These are phyloP conservation scores for Eupsittula cactorum DNA, from an alignment of 2,113 vertebrate genomes.

Conservation along the genomic window DNA sequence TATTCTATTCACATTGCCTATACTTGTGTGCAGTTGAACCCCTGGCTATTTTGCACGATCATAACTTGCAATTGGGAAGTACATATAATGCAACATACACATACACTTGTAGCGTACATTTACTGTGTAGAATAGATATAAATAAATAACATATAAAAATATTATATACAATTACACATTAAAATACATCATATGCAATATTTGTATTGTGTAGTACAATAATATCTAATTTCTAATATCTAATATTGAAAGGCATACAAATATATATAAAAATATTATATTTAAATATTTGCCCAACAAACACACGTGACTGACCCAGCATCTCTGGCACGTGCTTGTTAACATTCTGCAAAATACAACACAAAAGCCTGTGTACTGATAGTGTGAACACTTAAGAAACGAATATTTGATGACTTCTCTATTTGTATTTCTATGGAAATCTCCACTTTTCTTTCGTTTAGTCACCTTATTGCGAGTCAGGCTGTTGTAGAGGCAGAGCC, in stretches of 20 bases:
- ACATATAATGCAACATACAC: not conserved
- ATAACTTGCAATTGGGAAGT: not conserved
- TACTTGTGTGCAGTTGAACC: fast-evolving
- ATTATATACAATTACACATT: not conserved
- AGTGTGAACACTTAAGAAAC: not conserved
- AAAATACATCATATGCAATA: not conserved
- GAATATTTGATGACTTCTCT: not conserved
- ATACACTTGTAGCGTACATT: not conserved
- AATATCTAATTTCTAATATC: not conserved
- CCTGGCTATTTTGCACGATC: not conserved
- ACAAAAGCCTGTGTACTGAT: not conserved
- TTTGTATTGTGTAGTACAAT: not conserved
- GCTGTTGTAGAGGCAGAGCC: conserved; percentile 93
- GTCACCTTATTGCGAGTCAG: conserved; percentile 91
- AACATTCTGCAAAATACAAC: not conserved
- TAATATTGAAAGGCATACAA: not conserved
- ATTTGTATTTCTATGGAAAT: not conserved
- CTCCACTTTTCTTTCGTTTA: not conserved
- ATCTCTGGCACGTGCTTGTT: not conserved
- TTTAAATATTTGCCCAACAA: not conserved
- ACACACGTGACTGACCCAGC: not conserved
- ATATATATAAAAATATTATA: not conserved
- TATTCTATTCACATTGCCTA: not conserved
- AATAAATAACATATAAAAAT: not conserved
- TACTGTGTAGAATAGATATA: not conserved